phyloP scores from a whole-genome alignment of 2,797 vertebrate species.

The Cephalopachus bancanus region DNA sequence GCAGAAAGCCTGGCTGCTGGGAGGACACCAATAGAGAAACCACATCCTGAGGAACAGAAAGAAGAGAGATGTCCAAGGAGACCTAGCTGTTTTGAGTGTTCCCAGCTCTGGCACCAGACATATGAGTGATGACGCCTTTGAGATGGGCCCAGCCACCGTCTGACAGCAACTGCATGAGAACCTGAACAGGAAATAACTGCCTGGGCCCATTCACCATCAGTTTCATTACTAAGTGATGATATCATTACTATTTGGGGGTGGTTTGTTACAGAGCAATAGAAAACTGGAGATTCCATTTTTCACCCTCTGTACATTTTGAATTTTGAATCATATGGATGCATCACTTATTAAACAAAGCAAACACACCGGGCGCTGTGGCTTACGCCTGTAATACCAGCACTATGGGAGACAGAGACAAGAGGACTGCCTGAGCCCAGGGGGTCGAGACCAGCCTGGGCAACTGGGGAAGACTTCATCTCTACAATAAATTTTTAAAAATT shows the following conservation, averaged over 20 bases:
- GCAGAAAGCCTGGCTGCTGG: background rate
- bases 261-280: background rate
- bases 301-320: background rate
- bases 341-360: background rate
- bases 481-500: no score
- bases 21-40: background rate
- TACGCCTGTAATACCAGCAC: no score
- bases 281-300: background rate
- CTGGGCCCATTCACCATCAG: background rate
- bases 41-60: background rate
- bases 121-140: background rate
- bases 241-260: background rate
- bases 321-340: background rate
- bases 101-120: background rate
- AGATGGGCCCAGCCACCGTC: background rate
- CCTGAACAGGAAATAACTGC: background rate
- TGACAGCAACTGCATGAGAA: background rate
- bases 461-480: no score
- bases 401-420: no score
- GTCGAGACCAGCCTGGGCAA: no score
- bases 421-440: no score
- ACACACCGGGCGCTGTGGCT: no score
- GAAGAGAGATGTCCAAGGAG: background rate
- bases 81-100: background rate
- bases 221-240: background rate